These are phyloP conservation scores for Trichogramma evanescens DNA, from an alignment of 2,888 invertebrate species.

Conservation along the genomic window DNA sequence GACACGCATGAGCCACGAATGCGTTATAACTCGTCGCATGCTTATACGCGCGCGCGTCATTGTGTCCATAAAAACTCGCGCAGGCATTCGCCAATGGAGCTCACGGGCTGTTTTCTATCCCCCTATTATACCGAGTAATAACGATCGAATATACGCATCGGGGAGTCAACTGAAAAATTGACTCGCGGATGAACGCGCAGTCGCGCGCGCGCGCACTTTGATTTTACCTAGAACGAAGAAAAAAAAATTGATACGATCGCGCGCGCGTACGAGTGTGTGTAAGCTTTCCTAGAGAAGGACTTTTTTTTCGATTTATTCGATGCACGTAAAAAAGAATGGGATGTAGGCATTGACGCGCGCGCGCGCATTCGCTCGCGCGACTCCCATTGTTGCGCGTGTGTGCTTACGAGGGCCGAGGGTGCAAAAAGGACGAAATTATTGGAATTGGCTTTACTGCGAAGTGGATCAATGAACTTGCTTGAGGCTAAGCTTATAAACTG, in stretches of 20 bases:
- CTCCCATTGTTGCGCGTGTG: neutral
- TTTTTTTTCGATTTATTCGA: too few relatives aligned
- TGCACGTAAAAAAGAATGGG: too few relatives aligned
- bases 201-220: too few relatives aligned
- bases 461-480: neutral
- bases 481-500: too few relatives aligned
- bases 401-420: neutral
- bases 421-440: slow-evolving; percentile 6
- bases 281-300: neutral
- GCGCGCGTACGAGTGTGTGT: neutral
- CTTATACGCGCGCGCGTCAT: too few relatives aligned
- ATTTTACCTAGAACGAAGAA: neutral
- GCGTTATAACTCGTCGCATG: too few relatives aligned
- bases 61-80: too few relatives aligned
- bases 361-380: too few relatives aligned
- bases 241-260: neutral
- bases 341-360: too few relatives aligned
- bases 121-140: slow-evolving; percentile 10
- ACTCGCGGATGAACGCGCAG: too few relatives aligned
- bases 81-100: slow-evolving; percentile 11
- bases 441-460: slow-evolving; percentile 8
- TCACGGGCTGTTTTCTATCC: slow-evolving; percentile 5
- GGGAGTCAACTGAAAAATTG: slow-evolving; percentile 2
- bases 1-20: neutral
- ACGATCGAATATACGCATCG: slow-evolving; percentile 10